Conservation (phyloP, 2,113 vertebrate genomes). For the Brevimyrus niger region DNA sequence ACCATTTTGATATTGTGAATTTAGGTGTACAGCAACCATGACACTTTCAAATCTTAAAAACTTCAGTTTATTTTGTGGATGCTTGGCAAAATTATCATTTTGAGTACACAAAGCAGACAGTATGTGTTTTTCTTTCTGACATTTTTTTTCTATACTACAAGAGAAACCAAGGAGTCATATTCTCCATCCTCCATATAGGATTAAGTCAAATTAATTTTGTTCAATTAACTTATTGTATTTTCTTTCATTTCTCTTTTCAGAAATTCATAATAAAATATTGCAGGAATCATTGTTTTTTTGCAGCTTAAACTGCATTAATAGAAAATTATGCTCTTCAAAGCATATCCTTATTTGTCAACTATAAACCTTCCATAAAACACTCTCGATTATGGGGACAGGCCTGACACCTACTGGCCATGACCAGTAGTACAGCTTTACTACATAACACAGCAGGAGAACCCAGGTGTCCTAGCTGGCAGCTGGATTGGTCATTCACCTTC, state of each 20-base stretch:
- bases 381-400: background rate
- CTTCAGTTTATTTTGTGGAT: background rate
- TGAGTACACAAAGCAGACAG: background rate
- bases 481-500: background rate
- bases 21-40: background rate
- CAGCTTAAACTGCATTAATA: background rate
- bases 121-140: background rate
- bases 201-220: background rate
- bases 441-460: background rate
- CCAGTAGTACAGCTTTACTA: background rate
- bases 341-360: background rate
- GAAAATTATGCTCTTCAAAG: background rate
- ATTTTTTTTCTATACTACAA: background rate
- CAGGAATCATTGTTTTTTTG: background rate
- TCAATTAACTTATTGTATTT: background rate
- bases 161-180: background rate
- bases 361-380: too few relatives aligned
- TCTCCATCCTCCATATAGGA: background rate
- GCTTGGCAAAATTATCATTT: background rate
- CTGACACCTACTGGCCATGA: slow-evolving; percentile 10
- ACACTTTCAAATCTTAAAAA: background rate
- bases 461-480: background rate
- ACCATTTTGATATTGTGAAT: background rate
- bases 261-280: background rate
- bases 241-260: background rate